A percentile compares a stretch with the other conserved stretches of the same genome.
Evolutionary conservation across 2,113 vertebrate species (phyloP).

Genomic region (Menidia beryllina): DNA sequence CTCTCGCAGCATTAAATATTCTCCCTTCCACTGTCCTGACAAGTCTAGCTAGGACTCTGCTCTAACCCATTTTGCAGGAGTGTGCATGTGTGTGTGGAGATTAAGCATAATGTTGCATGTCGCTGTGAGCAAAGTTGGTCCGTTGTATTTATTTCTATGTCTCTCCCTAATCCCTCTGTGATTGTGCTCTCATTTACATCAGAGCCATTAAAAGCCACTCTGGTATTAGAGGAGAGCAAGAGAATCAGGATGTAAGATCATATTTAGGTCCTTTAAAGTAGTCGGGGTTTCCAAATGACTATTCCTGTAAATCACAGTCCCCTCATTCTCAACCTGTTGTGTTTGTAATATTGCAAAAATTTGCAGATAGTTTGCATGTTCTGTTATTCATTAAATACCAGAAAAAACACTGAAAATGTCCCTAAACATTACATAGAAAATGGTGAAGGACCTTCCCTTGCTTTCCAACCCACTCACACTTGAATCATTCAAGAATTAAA

Average conservation of each 20-base stretch:
- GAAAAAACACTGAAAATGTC: too few species aligned
- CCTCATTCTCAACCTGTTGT: too few species aligned
- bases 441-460: too few species aligned
- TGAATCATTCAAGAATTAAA: too few species aligned
- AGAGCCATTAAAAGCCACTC: constrained; percentile 68
- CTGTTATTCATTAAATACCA: neutral
- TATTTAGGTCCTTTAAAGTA: constrained; percentile 23
- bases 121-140: constrained; percentile 52
- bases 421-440: neutral
- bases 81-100: constrained; percentile 34
- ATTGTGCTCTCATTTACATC: constrained; percentile 52
- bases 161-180: constrained; percentile 63
- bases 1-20: neutral
- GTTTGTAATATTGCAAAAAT: neutral
- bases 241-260: constrained; percentile 7
- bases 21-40: neutral
- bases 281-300: constrained; percentile 26
- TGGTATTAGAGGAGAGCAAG: constrained; percentile 26
- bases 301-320: neutral
- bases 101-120: constrained; percentile 55
- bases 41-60: neutral
- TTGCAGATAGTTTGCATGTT: neutral
- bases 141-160: constrained; percentile 53
- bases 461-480: too few species aligned
- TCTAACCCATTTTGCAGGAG: constrained; percentile 51